Percentiles rank a stretch among this genome's conserved stretches.
These are phyloP conservation scores for Drosophila guanche DNA, from an alignment of 1,140 invertebrate species.

Conservation along the genomic window DNA sequence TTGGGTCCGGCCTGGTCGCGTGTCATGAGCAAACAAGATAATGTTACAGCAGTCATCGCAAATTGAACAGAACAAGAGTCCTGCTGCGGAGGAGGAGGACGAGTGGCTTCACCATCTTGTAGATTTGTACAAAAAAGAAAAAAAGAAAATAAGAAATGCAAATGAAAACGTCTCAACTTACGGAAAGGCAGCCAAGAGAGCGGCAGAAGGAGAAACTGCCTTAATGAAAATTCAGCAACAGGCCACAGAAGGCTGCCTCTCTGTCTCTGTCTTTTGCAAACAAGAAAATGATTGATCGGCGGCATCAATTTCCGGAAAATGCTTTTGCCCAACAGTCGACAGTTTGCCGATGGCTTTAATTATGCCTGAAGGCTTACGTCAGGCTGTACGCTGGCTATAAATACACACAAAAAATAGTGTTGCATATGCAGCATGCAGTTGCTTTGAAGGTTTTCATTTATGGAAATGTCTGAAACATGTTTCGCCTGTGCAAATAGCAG, in stretches of 20 bases:
- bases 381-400: no score
- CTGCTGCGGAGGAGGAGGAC: constrained; percentile 8
- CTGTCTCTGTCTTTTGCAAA: neutral
- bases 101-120: neutral
- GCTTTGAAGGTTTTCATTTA: constrained; percentile 57
- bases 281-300: constrained; percentile 70
- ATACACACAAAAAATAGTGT: no score
- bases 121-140: constrained; percentile 43
- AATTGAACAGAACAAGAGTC: constrained; percentile 50
- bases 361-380: constrained; percentile 36
- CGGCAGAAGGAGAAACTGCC: constrained; percentile 9
- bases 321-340: constrained; percentile 68
- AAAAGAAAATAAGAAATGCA: constrained; percentile 69
- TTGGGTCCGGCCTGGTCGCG: constrained; percentile 47
- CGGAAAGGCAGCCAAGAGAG: constrained; percentile 8
- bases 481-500: constrained; percentile 75
- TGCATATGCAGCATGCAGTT: neutral
- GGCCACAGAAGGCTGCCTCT: constrained; percentile 12
- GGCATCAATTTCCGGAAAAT: constrained; percentile 72
- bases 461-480: constrained; percentile 79
- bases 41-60: constrained; percentile 75
- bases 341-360: constrained; percentile 44
- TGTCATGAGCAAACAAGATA: constrained; percentile 81
- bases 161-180: constrained; percentile 81
- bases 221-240: constrained; percentile 43